Evolutionary conservation across 2,888 invertebrate genomes (phyloP).

Genomic region (Laothoe populi): DNA sequence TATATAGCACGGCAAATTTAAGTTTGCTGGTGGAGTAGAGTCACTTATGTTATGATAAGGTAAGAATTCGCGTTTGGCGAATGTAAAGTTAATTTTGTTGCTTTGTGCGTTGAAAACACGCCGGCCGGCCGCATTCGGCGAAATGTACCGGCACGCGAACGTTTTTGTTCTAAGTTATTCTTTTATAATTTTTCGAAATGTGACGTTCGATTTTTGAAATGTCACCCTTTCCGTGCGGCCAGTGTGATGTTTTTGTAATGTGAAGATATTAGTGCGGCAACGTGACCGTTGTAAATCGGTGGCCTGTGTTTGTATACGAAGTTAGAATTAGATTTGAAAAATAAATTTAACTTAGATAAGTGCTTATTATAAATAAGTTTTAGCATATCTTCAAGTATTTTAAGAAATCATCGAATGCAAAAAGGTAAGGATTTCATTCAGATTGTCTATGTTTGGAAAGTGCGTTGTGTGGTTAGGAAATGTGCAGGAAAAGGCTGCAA

Average conservation of each 20-base stretch:
- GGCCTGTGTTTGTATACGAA: constrained; percentile 55
- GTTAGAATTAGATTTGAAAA: constrained; percentile 31
- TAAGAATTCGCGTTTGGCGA: constrained; percentile 39
- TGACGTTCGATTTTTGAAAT: constrained; percentile 53
- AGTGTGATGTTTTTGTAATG: constrained; percentile 22
- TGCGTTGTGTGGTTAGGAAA: constrained; percentile 16
- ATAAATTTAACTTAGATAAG: constrained; percentile 3
- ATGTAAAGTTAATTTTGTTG: constrained; percentile 51
- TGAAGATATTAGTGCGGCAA: constrained; percentile 35
- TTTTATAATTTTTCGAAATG: constrained; percentile 59
- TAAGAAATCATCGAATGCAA: background rate
- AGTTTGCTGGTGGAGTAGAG: constrained; percentile 40
- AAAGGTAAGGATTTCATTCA: constrained; percentile 19
- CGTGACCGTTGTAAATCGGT: constrained; percentile 46
- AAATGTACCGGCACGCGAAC: constrained; percentile 80
- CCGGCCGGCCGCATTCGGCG: constrained; percentile 74
- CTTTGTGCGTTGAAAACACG: constrained; percentile 63
- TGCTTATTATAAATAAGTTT: constrained; percentile 16
- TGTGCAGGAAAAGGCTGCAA: constrained; percentile 27
- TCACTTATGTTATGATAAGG: constrained; percentile 43
- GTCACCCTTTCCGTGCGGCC: background rate
- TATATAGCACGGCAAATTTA: constrained; percentile 56
- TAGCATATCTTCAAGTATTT: background rate
- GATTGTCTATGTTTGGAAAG: constrained; percentile 20
- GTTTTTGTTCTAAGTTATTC: constrained; percentile 76